phyloP scores from a whole-genome alignment of 1,140 invertebrate genomes.

The Drosophila murphyi region DNA sequence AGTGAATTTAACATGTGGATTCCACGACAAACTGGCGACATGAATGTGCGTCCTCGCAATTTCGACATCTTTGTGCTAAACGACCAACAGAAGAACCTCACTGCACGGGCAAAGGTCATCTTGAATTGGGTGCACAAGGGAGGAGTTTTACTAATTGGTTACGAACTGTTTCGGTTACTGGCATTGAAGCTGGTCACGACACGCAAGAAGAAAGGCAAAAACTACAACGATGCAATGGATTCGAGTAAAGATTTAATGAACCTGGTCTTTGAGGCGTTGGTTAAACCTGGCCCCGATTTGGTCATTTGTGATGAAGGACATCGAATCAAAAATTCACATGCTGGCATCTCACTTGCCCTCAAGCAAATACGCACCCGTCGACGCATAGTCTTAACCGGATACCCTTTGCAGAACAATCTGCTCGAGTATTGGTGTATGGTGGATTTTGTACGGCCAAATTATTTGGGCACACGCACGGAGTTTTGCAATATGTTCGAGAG shows the following conservation, averaged over 20 bases:
- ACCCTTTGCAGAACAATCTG: slow-evolving; percentile 98
- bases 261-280: slow-evolving; percentile 93
- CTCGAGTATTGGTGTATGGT: slow-evolving; percentile 99
- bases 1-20: slow-evolving; percentile 99
- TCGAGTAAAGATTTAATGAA: slow-evolving; percentile 94
- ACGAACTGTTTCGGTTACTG: slow-evolving; percentile 97
- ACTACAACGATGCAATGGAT: slow-evolving; percentile 87
- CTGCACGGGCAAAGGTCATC: slow-evolving; percentile 91
- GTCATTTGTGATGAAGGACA: slow-evolving; percentile 98
- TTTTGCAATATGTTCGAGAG: slow-evolving; percentile 98
- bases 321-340: slow-evolving; percentile 97
- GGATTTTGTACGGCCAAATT: slow-evolving; percentile 97
- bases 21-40: slow-evolving; percentile 86
- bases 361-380: slow-evolving; percentile 96
- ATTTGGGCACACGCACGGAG: slow-evolving; percentile 95
- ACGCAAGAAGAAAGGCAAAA: slow-evolving; percentile 75
- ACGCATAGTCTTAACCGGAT: slow-evolving; percentile 96
- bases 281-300: slow-evolving; percentile 96
- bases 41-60: slow-evolving; percentile 88
- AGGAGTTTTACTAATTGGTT: slow-evolving; percentile 98
- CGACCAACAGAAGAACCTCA: slow-evolving; percentile 96
- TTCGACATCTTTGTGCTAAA: slow-evolving; percentile 96
- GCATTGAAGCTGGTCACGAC: slow-evolving; percentile 89
- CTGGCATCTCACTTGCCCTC: slow-evolving; percentile 95
- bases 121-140: slow-evolving; percentile 94